Evolutionary conservation across 2,888 invertebrate species (phyloP), one percentile per base, ranked within the genome.

Genomic region (Germaria angustata): DNA sequence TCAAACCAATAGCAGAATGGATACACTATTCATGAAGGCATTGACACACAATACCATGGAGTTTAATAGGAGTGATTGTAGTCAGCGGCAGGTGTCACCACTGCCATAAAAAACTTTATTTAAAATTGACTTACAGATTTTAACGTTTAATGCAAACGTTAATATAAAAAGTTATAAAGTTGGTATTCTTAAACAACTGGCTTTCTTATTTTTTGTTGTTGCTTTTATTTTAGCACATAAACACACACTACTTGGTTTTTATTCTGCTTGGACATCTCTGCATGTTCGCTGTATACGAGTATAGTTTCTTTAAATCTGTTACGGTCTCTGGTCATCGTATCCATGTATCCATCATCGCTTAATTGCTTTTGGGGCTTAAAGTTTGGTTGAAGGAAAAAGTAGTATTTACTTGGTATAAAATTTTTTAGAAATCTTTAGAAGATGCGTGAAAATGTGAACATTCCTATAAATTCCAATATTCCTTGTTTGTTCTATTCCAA

Each of bases 41-140:
- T 79, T 79, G 79, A 66, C 72, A 79, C 72, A 79, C 65, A 72
- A 72, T 32, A 51, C 17, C 46, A 28, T 57, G 11, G 5, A 71
- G 44, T 68, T 63, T 34, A 53, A 32, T 57, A 17, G 36, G 34
- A 46, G 32, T 63, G 28, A 24, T 7, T 39, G 44, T 69, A 53
- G 34, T 20, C 28, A 46, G 39, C 32, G 22, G 20, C 69, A 71
- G 77, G 61, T 69, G 69, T 55, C 61, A 41, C 36, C 44, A 55
- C 5, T 28, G 22, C 13, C 22, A 15, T 7, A 22, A 55, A 71
- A 49, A 32, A 0, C 20, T 17, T 17, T n/a, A n/a, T n/a, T 32
- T 13, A 20, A 22, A 24, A 55, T 59, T 59, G 0, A 28, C n/a
- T n/a, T n/a, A n/a, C n/a, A n/a, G n/a, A n/a, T n/a, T n/a, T n/a